phyloP scores from a whole-genome alignment of 35 echinoderm and acorn worm species.

The Hemicentrotus pulcherrimus region DNA sequence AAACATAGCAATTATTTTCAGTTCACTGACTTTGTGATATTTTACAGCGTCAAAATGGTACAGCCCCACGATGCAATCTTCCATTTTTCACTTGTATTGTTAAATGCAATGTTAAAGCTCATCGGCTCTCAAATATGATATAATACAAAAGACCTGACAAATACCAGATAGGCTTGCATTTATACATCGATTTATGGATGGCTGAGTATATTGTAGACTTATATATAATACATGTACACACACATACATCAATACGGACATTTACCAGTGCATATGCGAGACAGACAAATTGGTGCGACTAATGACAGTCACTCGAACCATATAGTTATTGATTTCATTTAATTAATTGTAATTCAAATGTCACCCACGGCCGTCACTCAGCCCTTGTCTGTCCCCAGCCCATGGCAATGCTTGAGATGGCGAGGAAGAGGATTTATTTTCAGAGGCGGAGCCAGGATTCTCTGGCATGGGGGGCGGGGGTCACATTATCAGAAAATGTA shows the following conservation, averaged over 20 bases:
- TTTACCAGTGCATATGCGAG: neutral
- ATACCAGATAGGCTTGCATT: neutral
- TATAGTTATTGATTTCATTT: constrained; percentile 20
- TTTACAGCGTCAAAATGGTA: too few relatives aligned
- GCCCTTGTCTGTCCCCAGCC: neutral
- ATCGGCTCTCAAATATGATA: neutral
- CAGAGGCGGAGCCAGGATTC: too few relatives aligned
- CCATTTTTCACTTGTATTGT: too few relatives aligned
- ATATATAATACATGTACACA: neutral
- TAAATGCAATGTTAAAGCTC: too few relatives aligned
- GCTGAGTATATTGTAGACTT: neutral
- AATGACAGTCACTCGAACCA: neutral
- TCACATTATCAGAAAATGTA: too few relatives aligned
- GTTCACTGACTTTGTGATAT: too few relatives aligned
- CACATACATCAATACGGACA: neutral
- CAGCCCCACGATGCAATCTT: too few relatives aligned
- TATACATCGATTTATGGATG: neutral
- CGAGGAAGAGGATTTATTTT: neutral
- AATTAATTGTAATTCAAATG: constrained; percentile 20
- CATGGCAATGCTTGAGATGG: neutral
- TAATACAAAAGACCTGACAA: neutral
- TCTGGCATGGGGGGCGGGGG: too few relatives aligned
- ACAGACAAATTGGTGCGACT: neutral
- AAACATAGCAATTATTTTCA: too few relatives aligned
- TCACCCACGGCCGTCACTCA: neutral